A percentile compares a stretch with the other conserved stretches of the same genome.
phyloP scores from a whole-genome alignment of 1,140 invertebrate species.

The Geopemphigus sp. region DNA sequence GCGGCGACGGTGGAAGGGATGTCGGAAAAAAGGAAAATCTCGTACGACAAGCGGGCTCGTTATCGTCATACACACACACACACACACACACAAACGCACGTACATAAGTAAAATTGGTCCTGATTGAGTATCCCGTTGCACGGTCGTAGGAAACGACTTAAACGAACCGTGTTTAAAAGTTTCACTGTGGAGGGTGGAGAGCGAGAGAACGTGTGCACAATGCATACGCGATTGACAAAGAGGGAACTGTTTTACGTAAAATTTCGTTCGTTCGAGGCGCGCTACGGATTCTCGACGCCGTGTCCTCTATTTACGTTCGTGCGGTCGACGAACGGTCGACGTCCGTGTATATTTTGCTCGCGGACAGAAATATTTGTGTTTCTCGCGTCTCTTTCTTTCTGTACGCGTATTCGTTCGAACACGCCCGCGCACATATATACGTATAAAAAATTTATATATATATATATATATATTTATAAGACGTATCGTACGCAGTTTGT shows the following conservation, averaged over 20 bases:
- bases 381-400: no score
- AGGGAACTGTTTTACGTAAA: no score
- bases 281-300: background rate
- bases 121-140: conserved; percentile 20
- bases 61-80: background rate
- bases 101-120: conserved; percentile 16
- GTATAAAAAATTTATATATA: no score
- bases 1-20: no score
- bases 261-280: background rate
- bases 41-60: conserved; percentile 34
- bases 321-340: conserved; percentile 12
- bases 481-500: no score
- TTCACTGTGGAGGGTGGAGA: background rate
- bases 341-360: background rate
- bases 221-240: background rate
- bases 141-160: background rate
- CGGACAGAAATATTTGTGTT: background rate
- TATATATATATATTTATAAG: no score
- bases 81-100: background rate
- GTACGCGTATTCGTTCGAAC: no score
- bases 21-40: background rate
- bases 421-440: no score
- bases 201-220: background rate
- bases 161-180: conserved; percentile 47
- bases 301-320: conserved; percentile 7